phyloP scores from a whole-genome alignment of 2,888 invertebrate species.

The Caradrina clavipalpis region DNA sequence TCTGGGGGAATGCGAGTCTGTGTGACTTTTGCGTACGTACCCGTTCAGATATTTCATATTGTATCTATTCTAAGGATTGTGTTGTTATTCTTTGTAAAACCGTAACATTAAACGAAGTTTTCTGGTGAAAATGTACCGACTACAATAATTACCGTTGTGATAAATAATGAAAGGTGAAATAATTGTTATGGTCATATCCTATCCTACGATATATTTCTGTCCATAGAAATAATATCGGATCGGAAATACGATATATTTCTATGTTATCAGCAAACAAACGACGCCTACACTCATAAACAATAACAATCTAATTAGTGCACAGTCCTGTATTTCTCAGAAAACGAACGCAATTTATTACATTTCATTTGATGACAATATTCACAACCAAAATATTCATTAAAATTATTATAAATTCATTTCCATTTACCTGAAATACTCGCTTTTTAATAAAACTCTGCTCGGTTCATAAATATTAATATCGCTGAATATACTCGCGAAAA shows the following conservation, averaged over 20 bases:
- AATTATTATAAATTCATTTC: neutral
- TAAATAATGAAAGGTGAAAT: neutral
- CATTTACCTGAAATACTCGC: neutral
- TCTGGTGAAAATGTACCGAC: no score
- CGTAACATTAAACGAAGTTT: neutral
- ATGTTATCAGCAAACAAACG: neutral
- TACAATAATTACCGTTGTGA: no score
- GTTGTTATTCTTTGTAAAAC: neutral
- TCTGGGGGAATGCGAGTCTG: constrained; percentile 11
- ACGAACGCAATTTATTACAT: neutral
- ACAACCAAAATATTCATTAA: neutral
- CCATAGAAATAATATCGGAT: no score
- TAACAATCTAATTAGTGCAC: no score
- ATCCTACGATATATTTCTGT: neutral
- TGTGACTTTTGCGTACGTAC: neutral
- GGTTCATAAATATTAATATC: constrained; percentile 10
- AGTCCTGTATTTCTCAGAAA: neutral
- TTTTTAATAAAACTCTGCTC: neutral
- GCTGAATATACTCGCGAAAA: neutral
- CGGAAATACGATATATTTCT: neutral
- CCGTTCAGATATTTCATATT: neutral
- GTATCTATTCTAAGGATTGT: constrained; percentile 4
- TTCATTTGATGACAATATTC: neutral
- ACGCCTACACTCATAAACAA: neutral
- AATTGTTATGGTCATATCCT: neutral